A percentile compares a stretch with the other conserved stretches of the same genome.
Evolutionary conservation across 64 coral and sea anemone genomes (phyloP).

Genomic region (Exaiptasia diaphana): DNA sequence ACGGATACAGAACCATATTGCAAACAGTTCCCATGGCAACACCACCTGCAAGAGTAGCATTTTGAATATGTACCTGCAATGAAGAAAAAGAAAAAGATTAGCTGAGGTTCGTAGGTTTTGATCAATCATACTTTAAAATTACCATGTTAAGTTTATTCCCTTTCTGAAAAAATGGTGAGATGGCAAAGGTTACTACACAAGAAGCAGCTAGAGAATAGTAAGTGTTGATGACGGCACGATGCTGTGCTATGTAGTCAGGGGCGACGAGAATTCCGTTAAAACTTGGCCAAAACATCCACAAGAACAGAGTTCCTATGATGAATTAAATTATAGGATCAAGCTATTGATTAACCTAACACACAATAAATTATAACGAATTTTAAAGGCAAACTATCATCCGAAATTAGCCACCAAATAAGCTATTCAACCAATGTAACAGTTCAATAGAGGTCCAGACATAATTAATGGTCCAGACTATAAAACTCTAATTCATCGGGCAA

Average conservation of each 20-base stretch:
- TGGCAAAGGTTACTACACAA: conserved; percentile 78
- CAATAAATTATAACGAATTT: not conserved
- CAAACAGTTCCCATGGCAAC: conserved; percentile 85
- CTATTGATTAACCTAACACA: not conserved
- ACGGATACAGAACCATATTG: conserved; percentile 86
- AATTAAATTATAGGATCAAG: not conserved
- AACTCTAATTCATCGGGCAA: too few relatives aligned
- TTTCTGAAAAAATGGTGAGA: conserved; percentile 69
- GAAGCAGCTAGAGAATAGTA: conserved; percentile 82
- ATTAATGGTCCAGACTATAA: too few relatives aligned
- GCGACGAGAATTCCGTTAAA: conserved; percentile 79
- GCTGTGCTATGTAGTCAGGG: conserved; percentile 70
- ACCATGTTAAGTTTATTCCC: conserved; percentile 81
- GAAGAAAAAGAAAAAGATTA: not conserved
- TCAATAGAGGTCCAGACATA: too few relatives aligned
- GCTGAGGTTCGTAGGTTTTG: not conserved
- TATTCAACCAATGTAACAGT: too few relatives aligned
- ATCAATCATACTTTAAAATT: too few relatives aligned
- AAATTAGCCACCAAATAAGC: too few relatives aligned
- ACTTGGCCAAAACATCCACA: conserved; percentile 97
- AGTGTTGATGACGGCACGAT: conserved; percentile 85
- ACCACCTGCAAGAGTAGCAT: conserved; percentile 86
- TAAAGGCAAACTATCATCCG: not conserved
- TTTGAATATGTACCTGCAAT: conserved; percentile 79
- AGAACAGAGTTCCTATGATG: conserved; percentile 70